phyloP scores from a whole-genome alignment of 2,888 invertebrate species.

The Idaea aversata region DNA sequence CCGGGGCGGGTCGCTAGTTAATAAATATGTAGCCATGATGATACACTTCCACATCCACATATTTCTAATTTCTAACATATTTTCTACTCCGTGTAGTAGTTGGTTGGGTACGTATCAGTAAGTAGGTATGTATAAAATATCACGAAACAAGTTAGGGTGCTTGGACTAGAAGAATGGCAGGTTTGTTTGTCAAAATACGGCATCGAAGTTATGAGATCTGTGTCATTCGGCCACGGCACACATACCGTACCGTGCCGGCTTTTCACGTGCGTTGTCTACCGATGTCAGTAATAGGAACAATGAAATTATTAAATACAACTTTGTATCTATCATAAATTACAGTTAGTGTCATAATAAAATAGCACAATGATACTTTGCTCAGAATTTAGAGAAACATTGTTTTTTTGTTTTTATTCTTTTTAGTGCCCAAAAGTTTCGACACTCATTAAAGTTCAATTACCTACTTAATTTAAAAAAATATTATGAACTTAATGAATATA shows the following conservation, averaged over 20 bases:
- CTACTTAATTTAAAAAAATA: no score
- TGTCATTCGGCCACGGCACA: conserved; percentile 74
- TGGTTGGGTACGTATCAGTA: not conserved
- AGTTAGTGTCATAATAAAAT: not conserved
- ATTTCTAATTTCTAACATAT: no score
- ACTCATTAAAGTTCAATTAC: no score
- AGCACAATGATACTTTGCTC: no score
- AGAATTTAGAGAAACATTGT: conserved; percentile 6
- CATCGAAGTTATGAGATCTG: conserved; percentile 54
- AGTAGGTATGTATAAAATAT: conserved; percentile 7
- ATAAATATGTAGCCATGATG: no score
- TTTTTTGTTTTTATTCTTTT: no score
- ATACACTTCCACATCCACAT: no score
- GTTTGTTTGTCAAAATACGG: conserved; percentile 55
- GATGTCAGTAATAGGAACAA: conserved; percentile 3
- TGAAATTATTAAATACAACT: conserved; percentile 13
- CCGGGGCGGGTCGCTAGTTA: no score
- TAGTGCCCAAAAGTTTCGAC: no score
- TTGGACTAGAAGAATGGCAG: conserved; percentile 46
- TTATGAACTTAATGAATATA: no score
- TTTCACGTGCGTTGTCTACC: conserved; percentile 46
- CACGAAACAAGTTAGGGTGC: conserved; percentile 22
- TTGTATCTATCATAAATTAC: not conserved
- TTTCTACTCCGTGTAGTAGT: conserved; percentile 32
- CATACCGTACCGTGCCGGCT: conserved; percentile 52